A percentile compares a stretch with the other conserved stretches of the same genome.
These are phyloP conservation scores for Ethmia dodecea DNA, from an alignment of 2,888 invertebrate species.

Conservation along the genomic window DNA sequence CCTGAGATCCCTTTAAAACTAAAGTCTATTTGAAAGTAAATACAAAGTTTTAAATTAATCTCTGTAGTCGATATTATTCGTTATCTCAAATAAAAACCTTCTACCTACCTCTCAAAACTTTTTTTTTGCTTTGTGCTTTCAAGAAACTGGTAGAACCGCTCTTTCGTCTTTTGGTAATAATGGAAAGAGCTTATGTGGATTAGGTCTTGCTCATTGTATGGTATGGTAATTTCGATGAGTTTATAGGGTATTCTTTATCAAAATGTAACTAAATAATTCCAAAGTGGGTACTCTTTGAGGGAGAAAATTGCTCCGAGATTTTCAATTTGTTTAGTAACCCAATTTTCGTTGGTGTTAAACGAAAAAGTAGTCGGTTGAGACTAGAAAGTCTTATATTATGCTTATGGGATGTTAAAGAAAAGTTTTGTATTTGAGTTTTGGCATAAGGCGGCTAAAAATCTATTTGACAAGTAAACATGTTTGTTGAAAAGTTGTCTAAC, in stretches of 20 bases:
- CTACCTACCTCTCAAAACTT: no score
- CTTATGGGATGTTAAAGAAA: constrained; percentile 29
- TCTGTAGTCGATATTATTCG: no score
- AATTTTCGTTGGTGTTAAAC: constrained; percentile 55
- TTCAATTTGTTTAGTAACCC: constrained; percentile 67
- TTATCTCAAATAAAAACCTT: no score
- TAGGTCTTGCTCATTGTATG: no score
- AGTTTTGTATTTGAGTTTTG: constrained; percentile 20
- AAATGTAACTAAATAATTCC: constrained; percentile 21
- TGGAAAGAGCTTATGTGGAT: no score
- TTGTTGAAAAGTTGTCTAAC: neutral
- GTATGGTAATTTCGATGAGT: neutral
- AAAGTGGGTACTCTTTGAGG: constrained; percentile 49
- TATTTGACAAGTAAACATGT: neutral
- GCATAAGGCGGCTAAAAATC: constrained; percentile 17
- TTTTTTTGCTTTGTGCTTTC: no score
- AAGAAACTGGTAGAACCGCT: no score
- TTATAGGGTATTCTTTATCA: constrained; percentile 7
- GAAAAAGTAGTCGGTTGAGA: constrained; percentile 49
- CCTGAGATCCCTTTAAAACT: no score
- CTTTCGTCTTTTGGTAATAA: no score
- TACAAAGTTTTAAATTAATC: no score
- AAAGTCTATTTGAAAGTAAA: no score
- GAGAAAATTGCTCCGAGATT: constrained; percentile 67
- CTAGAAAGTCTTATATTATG: constrained; percentile 34